Conservation (phyloP, 2,888 invertebrate species). For the Heteropelma amictum region DNA sequence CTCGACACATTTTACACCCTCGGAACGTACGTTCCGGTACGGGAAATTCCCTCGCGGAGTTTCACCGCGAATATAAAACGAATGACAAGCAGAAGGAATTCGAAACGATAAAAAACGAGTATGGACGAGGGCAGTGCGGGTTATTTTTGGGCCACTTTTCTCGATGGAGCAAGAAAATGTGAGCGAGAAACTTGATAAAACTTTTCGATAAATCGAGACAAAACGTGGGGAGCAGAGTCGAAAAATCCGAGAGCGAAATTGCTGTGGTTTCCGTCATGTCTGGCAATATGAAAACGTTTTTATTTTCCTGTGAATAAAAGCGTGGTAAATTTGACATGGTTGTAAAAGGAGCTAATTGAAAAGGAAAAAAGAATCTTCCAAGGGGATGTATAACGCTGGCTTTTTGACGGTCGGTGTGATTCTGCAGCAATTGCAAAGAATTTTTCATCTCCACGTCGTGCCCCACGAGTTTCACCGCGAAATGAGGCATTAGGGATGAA, state of each 20-base stretch:
- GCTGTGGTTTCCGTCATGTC: too few species aligned
- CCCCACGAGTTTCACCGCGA: slow-evolving; percentile 35
- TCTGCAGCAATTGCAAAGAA: slow-evolving; percentile 43
- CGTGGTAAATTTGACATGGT: neutral
- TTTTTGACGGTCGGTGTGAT: slow-evolving; percentile 39
- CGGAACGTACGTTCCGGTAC: neutral
- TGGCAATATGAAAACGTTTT: too few species aligned
- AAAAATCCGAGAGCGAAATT: too few species aligned
- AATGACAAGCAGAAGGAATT: neutral
- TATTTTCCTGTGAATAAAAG: too few species aligned
- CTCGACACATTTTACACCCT: neutral
- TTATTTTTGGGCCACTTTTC: neutral
- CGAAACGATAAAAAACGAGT: neutral
- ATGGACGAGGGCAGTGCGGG: neutral
- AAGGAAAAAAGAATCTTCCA: slow-evolving; percentile 34
- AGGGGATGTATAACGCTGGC: slow-evolving; percentile 28
- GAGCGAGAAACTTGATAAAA: too few species aligned
- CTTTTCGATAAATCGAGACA: too few species aligned
- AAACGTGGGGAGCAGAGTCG: too few species aligned
- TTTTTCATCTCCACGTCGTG: slow-evolving; percentile 50
- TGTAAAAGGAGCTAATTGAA: neutral
- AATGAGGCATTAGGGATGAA: slow-evolving; percentile 54
- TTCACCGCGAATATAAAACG: neutral
- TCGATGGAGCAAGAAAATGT: too few species aligned
- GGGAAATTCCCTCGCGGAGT: slow-evolving; percentile 1